Evolutionary conservation across 2,888 invertebrate genomes (phyloP), one percentile per base, ranked within the genome.

Genomic region (Diadegma fenestrale): DNA sequence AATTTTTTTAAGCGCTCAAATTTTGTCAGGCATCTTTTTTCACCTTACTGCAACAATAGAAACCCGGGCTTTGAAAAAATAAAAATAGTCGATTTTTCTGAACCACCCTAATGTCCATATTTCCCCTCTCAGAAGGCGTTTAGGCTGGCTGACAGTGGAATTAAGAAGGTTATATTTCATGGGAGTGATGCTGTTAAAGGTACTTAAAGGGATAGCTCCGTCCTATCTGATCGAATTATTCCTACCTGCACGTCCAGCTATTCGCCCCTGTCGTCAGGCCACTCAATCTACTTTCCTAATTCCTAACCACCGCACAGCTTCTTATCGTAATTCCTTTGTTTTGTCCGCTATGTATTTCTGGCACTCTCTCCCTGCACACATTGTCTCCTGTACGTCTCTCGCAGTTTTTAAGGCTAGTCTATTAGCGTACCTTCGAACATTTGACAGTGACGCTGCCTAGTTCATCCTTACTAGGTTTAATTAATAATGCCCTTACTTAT

Each of bases 61-160:
- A n/a, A n/a, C n/a, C n/a, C n/a, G n/a, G n/a, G n/a, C n/a, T n/a
- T n/a, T n/a, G n/a, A n/a, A n/a, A n/a, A n/a, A n/a, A n/a, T n/a
- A n/a, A n/a, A n/a, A n/a, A n/a, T n/a, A n/a, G n/a, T n/a, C n/a
- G n/a, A n/a, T n/a, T n/a, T n/a, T n/a, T n/a, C n/a, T n/a, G n/a
- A n/a, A n/a, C n/a, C n/a, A n/a, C n/a, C n/a, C n/a, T n/a, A n/a
- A n/a, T n/a, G n/a, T 48, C 0, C 45, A 48, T n/a, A 48, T 48
- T 4, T 2, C 66, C 8, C 73, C 61, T 14, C 68, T 26, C 22
- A n/a, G 79, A 2, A 14, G n/a, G 8, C 43, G 33, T 3, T 41
- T 83, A 14, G 22, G 75, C 17, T 83, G 61, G 69, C 17, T 80
- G 1, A 26, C 73, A 1, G 81, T 75, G 8, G 8, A 8, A 19